Base-by-base conservation (phyloP, 1,140 invertebrate genomes). In the Sweltsa coloradensis region DNA sequence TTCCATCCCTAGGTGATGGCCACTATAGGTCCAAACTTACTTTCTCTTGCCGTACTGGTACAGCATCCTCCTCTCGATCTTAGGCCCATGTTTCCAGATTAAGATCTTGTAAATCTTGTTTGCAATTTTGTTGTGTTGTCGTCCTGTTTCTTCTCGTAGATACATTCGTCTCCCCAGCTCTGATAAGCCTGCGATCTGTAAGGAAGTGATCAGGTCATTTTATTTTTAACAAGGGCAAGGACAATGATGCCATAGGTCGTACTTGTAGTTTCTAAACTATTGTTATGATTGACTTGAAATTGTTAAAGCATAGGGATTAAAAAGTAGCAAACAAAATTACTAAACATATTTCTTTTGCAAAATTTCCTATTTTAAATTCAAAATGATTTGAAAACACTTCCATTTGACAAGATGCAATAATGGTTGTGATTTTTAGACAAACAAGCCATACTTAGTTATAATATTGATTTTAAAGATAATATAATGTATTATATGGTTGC, bases 31-130 rank as follows among this genome's bases (percentile, higher is more conserved):
- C n/a, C n/a, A n/a, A 3, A 14, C 43, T 45, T 18, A 45, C 43
- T 21, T 14, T 19, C 7, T 3, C 6, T 21, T 49, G 16, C 43
- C 55, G 40, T 62, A 69, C 11, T 55, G 57, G 43, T 43, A 59
- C 14, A 68, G 56, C 23, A 68, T 63, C 1, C 67, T 57, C 34
- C 58, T 57, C 46, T 67, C 66, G 34, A 69, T 50, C 22, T 60
- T 61, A 3, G 41, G 53, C 23, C 67, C 66, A 16, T 65, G 47
- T 46, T 63, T 60, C 63, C 66, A 69, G 16, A 69, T 57, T 23
- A 68, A 50, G 26, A 69, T 69, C 48, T 54, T 55, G 37, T 55
- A 65, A 3, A 44, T 55, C 47, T 50, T 54, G 19, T 49, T 39
- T n/a, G n/a, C n/a, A n/a, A n/a, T 37, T 18, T 21, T 37, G 18